Evolutionary conservation across 2,797 vertebrate genomes (phyloP), one percentile per base, ranked within the genome.

Genomic region (Tachyglossus aculeatus): DNA sequence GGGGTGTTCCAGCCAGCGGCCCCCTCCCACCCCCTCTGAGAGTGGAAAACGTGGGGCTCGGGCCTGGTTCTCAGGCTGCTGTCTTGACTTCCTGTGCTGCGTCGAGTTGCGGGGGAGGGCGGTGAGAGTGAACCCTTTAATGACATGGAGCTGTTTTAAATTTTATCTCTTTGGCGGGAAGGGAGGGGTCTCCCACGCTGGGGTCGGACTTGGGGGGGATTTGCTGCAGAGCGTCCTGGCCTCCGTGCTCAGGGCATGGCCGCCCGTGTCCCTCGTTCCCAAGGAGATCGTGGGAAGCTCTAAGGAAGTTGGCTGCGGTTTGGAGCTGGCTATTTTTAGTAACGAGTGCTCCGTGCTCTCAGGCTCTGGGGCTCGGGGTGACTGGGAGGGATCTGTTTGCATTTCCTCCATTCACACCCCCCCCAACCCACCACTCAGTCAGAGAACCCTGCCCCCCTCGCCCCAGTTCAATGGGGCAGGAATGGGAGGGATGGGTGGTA

Each of bases 311-410:
- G 88, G 85, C 89, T 88, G 80, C 63, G 75, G 78, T 86, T 93
- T 90, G 92, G 91, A 88, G 89, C 87, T 87, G 89, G 69, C 93
- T 95, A 94, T 95, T 94, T 96, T 94, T 95, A 95, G 94, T 88
- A 70, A 53, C 43, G 7, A 77, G 0, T 74, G 24, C 81, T 87
- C 83, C 36, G 77, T 40, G 39, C 89, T 90, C 90, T 90, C 85
- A 81, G 88, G 87, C 93, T 89, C 86, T 83, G 83, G 86, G 89
- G 90, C 88, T 90, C 77, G 62, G 89, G 89, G 62, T 86, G 89
- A 85, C 79, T 63, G 77, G 81, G 82, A 86, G 74, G 70, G 84
- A 85, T 72, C 75, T 84, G 82, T 86, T 87, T 77, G 80, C 71
- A 83, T 89, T 93, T 93, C 92, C 90, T 89, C 78, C 78, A 74